These are phyloP conservation scores for Tolypeutes matacus DNA, from an alignment of 2,797 vertebrate genomes.

Conservation along the genomic window DNA sequence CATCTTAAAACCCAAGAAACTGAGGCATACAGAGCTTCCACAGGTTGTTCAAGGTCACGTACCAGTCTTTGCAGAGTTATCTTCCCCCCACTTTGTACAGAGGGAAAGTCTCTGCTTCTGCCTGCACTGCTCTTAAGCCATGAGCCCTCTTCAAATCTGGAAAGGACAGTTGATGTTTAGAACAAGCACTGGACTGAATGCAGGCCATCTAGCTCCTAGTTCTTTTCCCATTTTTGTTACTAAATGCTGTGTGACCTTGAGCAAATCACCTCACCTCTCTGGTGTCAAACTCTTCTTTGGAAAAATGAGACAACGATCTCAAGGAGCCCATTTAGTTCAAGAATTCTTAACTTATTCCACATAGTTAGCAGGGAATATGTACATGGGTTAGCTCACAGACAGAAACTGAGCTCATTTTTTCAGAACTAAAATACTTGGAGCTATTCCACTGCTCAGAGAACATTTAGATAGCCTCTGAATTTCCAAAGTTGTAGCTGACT, in stretches of 20 bases:
- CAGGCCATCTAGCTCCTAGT: not conserved
- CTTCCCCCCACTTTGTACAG: not conserved
- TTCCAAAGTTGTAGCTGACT: constrained; percentile 23
- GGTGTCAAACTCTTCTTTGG: not conserved
- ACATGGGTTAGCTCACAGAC: constrained; percentile 46
- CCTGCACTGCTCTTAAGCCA: not conserved
- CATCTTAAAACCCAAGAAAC: constrained; percentile 7
- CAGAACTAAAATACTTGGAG: constrained; percentile 70
- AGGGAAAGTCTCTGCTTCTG: not conserved
- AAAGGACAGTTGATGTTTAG: not conserved
- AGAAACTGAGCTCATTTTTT: constrained; percentile 62
- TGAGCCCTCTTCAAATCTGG: not conserved
- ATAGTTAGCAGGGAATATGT: constrained; percentile 18
- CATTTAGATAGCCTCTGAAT: not conserved
- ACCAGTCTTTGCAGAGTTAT: not conserved
- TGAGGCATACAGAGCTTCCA: not conserved
- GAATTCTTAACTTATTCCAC: not conserved
- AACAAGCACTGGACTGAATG: not conserved
- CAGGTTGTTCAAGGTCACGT: not conserved
- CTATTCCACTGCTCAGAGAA: not conserved
- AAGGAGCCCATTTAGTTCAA: not conserved
- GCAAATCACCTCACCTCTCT: constrained; percentile 18
- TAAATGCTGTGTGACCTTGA: not conserved
- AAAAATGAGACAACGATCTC: constrained; percentile 17
- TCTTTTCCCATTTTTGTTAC: not conserved